A percentile compares a stretch with the other conserved stretches of the same genome.
Evolutionary conservation across 1,140 invertebrate genomes (phyloP).

Genomic region (Ruditapes philippinarum): DNA sequence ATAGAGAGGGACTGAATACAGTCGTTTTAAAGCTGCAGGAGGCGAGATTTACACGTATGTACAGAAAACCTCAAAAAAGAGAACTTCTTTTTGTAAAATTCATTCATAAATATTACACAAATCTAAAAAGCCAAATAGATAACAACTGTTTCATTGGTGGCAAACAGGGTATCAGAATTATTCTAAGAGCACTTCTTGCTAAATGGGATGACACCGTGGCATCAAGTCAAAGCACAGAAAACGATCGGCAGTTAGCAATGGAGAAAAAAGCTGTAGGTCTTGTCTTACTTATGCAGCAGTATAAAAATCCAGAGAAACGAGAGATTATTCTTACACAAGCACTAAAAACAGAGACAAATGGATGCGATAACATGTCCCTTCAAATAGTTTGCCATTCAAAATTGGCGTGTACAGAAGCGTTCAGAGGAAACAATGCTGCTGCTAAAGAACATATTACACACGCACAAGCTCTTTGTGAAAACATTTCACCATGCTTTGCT

Average conservation of each 20-base stretch:
- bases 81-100: background rate
- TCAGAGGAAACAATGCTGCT: background rate
- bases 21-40: background rate
- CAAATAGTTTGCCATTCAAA: background rate
- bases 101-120: background rate
- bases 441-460: background rate
- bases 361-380: background rate
- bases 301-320: background rate
- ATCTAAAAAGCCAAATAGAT: background rate
- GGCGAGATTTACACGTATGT: background rate
- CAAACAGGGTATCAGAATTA: too few species aligned
- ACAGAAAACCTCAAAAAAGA: background rate
- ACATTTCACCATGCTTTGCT: background rate
- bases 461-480: background rate
- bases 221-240: too few species aligned
- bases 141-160: too few species aligned
- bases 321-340: background rate
- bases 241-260: background rate
- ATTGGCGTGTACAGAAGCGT: background rate
- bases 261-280: background rate
- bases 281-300: slow-evolving; percentile 2
- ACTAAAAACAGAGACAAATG: background rate
- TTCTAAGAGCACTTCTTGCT: too few species aligned
- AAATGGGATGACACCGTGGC: too few species aligned
- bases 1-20: background rate